Conservation (phyloP, 2,797 vertebrate genomes). For the Vespertilio murinus region DNA sequence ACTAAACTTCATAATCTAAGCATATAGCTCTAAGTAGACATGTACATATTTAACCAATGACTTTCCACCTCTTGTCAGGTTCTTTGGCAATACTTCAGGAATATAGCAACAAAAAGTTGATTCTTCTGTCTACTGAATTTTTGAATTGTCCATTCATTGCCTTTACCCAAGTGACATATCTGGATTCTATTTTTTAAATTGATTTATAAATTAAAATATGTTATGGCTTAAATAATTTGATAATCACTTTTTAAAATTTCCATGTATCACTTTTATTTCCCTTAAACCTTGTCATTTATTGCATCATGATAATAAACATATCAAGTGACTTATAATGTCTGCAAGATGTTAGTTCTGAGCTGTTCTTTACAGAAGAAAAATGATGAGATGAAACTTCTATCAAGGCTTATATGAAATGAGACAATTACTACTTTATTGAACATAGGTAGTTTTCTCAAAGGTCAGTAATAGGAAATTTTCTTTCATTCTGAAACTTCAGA, state of each 20-base stretch:
- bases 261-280: background rate
- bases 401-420: background rate
- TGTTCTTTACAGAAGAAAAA: background rate
- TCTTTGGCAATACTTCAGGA: background rate
- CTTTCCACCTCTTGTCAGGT: constrained; percentile 13
- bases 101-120: background rate
- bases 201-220: background rate
- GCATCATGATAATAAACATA: background rate
- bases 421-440: constrained; percentile 3
- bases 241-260: background rate
- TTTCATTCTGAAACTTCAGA: constrained; percentile 6
- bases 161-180: background rate
- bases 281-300: background rate
- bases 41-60: background rate
- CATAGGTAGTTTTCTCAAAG: background rate
- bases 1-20: background rate
- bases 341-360: background rate
- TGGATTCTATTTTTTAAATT: background rate
- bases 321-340: background rate
- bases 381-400: background rate
- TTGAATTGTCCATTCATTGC: background rate
- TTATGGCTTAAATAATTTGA: background rate
- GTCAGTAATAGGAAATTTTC: background rate
- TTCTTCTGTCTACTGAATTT: background rate
- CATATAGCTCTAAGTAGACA: background rate